Base-by-base conservation (phyloP, 2,113 vertebrate species). In the Larimichthys polyactis region DNA sequence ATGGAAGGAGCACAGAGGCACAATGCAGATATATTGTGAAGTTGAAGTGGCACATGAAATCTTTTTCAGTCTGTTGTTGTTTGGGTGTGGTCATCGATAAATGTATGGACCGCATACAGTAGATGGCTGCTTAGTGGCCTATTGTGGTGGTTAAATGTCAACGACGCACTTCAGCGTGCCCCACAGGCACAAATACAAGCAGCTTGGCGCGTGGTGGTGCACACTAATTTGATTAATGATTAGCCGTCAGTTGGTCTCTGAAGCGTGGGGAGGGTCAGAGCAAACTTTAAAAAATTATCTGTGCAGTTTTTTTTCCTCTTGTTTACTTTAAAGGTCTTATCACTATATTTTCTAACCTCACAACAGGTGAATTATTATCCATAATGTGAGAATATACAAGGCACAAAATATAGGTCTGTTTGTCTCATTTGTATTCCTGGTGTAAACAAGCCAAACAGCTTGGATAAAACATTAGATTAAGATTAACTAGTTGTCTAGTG, bases 191-290 rank as follows among this genome's bases (percentile, higher is more conserved):
- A 73, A 76, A 83, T 27, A 79, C 49, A 72, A 64, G 82, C 67
- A 72, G 73, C 63, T 58, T 54, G 75, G 78, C 64, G 74, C 77
- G 78, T 85, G 44, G 66, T 75, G 48, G 79, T 51, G 67, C 90
- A 88, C 85, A 81, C 76, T 91, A 73, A 92, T 91, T 68, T 86
- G 77, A 89, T 93, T 85, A 93, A 90, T 89, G 90, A 91, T 93
- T 90, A 92, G 48, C 90, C 36, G 36, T 84, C 78, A 77, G 22
- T 54, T 16, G 17, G 22, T 43, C 60, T 70, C 52, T 78, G 82
- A 69, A 27, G 79, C 4, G n/a, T 7, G 20, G 54, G 36, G 40
- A 51, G 67, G 62, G 63, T 72, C 54, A 48, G 20, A 57, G 58
- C 72, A 55, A 76, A 71, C 67, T 75, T 52, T 29, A 17, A 24